Conservation (phyloP, 2,888 invertebrate species). For the Prosopocoilus inquinatus region DNA sequence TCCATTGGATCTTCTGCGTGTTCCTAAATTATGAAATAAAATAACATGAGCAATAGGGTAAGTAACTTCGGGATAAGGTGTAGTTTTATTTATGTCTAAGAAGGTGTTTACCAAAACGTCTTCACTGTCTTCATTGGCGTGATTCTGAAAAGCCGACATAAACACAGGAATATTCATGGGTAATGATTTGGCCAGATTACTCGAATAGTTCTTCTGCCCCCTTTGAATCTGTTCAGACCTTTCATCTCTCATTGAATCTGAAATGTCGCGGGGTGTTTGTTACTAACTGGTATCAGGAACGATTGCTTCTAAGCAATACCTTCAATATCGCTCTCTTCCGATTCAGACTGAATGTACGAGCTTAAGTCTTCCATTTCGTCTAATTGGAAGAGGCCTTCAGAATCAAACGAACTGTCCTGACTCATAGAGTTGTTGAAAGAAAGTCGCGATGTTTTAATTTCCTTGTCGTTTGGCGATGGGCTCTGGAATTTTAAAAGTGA, state of each 20-base stretch:
- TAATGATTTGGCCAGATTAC: conserved; percentile 68
- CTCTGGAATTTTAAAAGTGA: conserved; percentile 1
- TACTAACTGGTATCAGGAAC: background rate
- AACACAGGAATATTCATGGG: conserved; percentile 75
- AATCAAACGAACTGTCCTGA: conserved; percentile 9
- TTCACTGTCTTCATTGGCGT: conserved; percentile 53
- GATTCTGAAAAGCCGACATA: conserved; percentile 38
- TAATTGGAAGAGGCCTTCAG: conserved; percentile 74
- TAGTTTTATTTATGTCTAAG: background rate
- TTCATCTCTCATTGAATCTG: conserved; percentile 10
- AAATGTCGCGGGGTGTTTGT: background rate
- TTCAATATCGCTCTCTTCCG: conserved; percentile 72
- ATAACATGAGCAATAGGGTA: background rate
- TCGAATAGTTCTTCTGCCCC: background rate
- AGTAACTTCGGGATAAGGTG: no score
- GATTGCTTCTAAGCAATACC: conserved; percentile 52
- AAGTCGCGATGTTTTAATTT: conserved; percentile 2
- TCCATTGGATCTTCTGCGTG: conserved; percentile 65
- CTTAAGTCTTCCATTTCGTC: conserved; percentile 63
- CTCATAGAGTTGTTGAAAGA: background rate
- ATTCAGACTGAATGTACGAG: conserved; percentile 52
- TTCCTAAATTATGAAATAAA: conserved; percentile 3
- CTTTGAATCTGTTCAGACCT: conserved; percentile 7
- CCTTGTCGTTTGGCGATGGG: conserved; percentile 6
- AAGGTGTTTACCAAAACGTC: conserved; percentile 29